Evolutionary conservation across 2,888 invertebrate genomes (phyloP).

Genomic region (Atrina japonica): DNA sequence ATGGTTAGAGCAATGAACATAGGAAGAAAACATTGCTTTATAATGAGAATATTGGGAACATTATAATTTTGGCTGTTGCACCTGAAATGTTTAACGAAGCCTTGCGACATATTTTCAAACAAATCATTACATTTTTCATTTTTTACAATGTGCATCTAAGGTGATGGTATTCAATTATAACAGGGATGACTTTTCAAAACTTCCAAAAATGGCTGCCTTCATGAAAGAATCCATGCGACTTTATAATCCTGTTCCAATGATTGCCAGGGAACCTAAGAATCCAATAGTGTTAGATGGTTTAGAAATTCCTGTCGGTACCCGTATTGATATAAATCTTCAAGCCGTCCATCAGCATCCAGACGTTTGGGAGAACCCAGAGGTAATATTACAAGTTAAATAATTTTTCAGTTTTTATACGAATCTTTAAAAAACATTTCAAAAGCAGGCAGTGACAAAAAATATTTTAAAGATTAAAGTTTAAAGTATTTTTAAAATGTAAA

Average conservation of each 20-base stretch:
- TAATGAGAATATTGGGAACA: too few relatives aligned
- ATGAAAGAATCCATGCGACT: slow-evolving; percentile 70
- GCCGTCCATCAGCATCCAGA: slow-evolving; percentile 70
- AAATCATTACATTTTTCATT: too few relatives aligned
- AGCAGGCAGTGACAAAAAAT: too few relatives aligned
- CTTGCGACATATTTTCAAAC: too few relatives aligned
- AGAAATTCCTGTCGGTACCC: slow-evolving; percentile 57
- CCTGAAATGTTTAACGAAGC: too few relatives aligned
- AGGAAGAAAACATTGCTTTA: too few relatives aligned
- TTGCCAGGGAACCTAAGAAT: slow-evolving; percentile 59
- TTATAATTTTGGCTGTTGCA: too few relatives aligned
- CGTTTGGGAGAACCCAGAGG: slow-evolving; percentile 64
- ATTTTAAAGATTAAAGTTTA: too few relatives aligned
- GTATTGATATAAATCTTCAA: slow-evolving; percentile 60
- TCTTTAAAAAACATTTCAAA: too few relatives aligned
- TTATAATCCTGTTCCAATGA: slow-evolving; percentile 65
- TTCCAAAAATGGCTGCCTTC: slow-evolving; percentile 57
- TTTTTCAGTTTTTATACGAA: slow-evolving; percentile 44
- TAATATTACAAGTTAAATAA: background rate
- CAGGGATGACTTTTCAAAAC: slow-evolving; percentile 58
- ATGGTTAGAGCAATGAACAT: too few relatives aligned
- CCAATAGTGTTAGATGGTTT: slow-evolving; percentile 59
- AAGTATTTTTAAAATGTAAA: too few relatives aligned
- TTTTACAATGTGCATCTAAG: too few relatives aligned
- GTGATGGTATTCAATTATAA: background rate